A percentile compares a stretch with the other conserved stretches of the same genome.
Evolutionary conservation across 2,888 invertebrate genomes (phyloP).

Genomic region (Cryptus viduatorius): DNA sequence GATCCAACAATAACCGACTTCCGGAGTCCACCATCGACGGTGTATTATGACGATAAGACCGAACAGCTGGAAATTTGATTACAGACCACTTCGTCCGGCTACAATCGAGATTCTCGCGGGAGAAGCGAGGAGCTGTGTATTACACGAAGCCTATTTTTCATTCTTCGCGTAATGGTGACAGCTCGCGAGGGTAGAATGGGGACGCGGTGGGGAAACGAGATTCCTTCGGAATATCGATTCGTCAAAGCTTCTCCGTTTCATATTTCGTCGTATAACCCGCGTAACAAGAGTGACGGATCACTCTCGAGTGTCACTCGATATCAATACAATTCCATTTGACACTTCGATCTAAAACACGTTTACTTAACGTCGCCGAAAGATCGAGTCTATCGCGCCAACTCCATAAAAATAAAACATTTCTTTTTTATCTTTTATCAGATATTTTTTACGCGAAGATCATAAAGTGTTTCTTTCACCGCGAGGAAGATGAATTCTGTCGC

Average conservation of each 20-base stretch:
- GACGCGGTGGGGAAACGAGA: not conserved
- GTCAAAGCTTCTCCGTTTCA: constrained; percentile 47
- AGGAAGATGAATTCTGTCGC: not conserved
- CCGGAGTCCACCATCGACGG: constrained; percentile 33
- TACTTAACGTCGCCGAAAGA: not conserved
- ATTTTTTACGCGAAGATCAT: not conserved
- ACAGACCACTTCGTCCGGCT: constrained; percentile 45
- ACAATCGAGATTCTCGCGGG: constrained; percentile 52
- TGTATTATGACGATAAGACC: constrained; percentile 66
- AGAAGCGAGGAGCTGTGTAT: constrained; percentile 24
- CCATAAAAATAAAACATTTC: not conserved
- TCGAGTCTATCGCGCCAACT: not conserved
- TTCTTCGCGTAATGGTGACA: constrained; percentile 51
- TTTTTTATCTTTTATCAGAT: not conserved
- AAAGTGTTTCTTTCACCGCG: not conserved
- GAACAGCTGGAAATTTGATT: constrained; percentile 68
- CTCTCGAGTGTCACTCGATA: not conserved
- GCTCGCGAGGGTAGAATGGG: not conserved
- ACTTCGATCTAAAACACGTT: not conserved
- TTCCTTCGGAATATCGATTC: constrained; percentile 67
- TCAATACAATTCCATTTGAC: not conserved
- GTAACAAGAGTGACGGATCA: not conserved
- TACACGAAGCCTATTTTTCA: constrained; percentile 61
- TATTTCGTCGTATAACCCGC: not conserved
- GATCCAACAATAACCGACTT: constrained; percentile 28